Percentiles rank a stretch among this genome's conserved stretches.
Conservation (phyloP, 2,113 vertebrate species). For the Paratilapia polleni region DNA sequence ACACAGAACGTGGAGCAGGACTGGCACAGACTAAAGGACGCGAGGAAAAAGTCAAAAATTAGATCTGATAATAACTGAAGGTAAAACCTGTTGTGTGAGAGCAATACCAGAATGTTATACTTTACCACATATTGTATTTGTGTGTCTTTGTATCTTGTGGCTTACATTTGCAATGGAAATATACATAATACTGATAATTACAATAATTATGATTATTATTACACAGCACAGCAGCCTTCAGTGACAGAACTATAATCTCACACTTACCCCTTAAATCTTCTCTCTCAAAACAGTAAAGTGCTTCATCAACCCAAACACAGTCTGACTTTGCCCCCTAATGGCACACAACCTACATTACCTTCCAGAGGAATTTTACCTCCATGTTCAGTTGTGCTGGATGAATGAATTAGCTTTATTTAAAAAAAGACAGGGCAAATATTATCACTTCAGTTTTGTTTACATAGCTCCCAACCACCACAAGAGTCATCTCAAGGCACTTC, state of each 20-base stretch:
- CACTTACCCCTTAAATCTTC: background rate
- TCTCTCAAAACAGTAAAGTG: background rate
- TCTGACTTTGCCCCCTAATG: conserved; percentile 70
- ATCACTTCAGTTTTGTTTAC: background rate
- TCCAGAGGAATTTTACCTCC: background rate
- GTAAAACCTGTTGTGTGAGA: background rate
- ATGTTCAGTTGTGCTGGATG: background rate
- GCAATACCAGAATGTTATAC: background rate
- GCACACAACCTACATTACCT: conserved; percentile 26
- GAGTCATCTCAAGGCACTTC: background rate
- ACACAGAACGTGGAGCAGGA: background rate
- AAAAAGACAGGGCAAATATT: background rate
- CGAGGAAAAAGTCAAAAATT: background rate
- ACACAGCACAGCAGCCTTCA: conserved; percentile 1
- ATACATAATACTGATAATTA: conserved; percentile 6
- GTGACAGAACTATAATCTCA: background rate
- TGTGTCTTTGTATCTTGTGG: background rate
- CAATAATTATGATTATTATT: background rate
- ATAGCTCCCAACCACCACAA: background rate
- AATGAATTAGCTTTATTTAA: background rate
- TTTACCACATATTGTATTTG: background rate
- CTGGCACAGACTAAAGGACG: background rate
- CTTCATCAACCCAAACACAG: conserved; percentile 12
- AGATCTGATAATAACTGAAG: background rate
- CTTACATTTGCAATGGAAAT: conserved; percentile 1